Evolutionary conservation across 2,113 vertebrate species (phyloP).

Genomic region (Solea solea): DNA sequence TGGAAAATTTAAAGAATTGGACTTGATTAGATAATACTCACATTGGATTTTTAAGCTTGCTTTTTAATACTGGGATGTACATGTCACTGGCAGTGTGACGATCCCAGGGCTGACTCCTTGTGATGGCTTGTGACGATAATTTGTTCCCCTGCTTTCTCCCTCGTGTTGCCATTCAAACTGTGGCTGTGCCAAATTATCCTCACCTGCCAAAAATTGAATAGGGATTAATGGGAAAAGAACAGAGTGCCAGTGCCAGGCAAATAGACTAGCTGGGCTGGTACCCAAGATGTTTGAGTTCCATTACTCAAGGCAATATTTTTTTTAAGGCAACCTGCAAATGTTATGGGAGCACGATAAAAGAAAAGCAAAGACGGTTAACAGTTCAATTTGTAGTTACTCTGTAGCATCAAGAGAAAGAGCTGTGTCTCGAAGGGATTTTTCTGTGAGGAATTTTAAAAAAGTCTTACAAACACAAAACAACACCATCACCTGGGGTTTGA

Average conservation of each 20-base stretch:
- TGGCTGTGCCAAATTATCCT: conserved; percentile 60
- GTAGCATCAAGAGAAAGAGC: conserved; percentile 4
- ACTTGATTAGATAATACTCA: too few species aligned
- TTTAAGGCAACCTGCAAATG: conserved; percentile 42
- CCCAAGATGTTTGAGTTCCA: conserved; percentile 48
- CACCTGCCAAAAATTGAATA: conserved; percentile 64
- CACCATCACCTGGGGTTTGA: conserved; percentile 45
- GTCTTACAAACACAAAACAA: neutral
- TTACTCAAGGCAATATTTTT: conserved; percentile 50
- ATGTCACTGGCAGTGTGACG: conserved; percentile 24
- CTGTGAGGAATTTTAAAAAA: neutral
- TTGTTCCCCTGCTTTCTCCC: conserved; percentile 39
- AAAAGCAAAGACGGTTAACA: conserved; percentile 7
- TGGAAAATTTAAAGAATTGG: too few species aligned
- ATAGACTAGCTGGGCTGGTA: conserved; percentile 49
- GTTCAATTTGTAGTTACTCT: conserved; percentile 9
- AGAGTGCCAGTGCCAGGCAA: conserved; percentile 33
- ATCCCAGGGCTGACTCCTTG: conserved; percentile 15
- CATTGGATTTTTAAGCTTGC: neutral
- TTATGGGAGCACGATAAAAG: conserved; percentile 1
- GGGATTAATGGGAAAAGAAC: conserved; percentile 61
- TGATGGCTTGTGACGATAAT: conserved; percentile 48
- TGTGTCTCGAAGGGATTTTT: conserved; percentile 24
- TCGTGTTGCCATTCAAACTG: conserved; percentile 51
- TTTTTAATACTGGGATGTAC: neutral